Evolutionary conservation across 2,113 vertebrate genomes (phyloP), one percentile per base, ranked within the genome.

Genomic region (Sturnira hondurensis): DNA sequence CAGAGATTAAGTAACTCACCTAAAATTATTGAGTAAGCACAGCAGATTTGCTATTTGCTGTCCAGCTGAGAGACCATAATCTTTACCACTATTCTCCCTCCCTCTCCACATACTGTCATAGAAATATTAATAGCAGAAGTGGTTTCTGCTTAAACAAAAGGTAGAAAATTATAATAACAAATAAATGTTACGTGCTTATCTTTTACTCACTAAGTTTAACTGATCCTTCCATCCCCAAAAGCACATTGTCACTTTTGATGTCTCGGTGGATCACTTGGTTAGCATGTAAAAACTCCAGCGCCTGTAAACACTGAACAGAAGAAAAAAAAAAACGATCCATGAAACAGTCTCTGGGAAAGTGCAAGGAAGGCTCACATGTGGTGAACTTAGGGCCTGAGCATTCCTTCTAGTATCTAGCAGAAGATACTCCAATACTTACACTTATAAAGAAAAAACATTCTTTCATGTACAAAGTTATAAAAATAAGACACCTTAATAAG

Each of bases 241-340:
- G 98, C 73, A 99, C 99, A 0, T 99, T 99, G 98, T 99, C 99
- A 97, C 99, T 99, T 98, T 99, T 99, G 95, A 99, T 99, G 98
- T 99, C 99, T 98, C 99, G 98, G 98, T 99, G 99, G 96, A 99
- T 99, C 96, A 99, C 99, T 97, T 99, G 99, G 97, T 99, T 99
- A 87, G 99, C 99, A 14, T 99, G 99, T 22, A 99, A 98, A 98
- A 99, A 99, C 70, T 99, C 99, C 96, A 99, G 98, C 0, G 99
- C 99, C 98, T 99, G 99, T 98, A 99, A 99, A 98, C 99, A 99
- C 99, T 99, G 98, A 6, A 92, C 2, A 86, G 70, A 89, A 97
- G 63, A 93, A 28, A 93, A 56, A 97, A 89, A 8, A n/a, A n/a
- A n/a, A n/a, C 24, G 16, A 41, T 95, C 26, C 89, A 68, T 91